These are phyloP conservation scores for Agriopis marginaria DNA, from an alignment of 2,888 invertebrate species.

Conservation along the genomic window DNA sequence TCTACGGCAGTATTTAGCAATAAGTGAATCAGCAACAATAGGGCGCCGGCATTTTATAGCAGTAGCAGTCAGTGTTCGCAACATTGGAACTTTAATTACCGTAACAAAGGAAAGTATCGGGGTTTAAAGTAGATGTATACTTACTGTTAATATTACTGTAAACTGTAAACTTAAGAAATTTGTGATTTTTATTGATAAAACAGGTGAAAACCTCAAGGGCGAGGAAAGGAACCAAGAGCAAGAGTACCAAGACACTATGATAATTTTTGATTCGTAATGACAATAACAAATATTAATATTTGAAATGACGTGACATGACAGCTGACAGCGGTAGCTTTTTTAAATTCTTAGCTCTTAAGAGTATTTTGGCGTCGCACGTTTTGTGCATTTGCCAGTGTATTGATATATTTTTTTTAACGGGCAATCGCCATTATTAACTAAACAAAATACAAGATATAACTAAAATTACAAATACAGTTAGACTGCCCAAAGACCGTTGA, in stretches of 20 bases:
- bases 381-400: too few relatives aligned
- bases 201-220: too few relatives aligned
- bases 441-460: too few relatives aligned
- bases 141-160: slow-evolving; percentile 36
- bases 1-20: slow-evolving; percentile 65
- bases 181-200: slow-evolving; percentile 6
- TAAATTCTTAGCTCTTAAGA: too few relatives aligned
- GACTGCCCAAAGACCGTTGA: too few relatives aligned
- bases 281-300: background rate
- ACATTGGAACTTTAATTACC: slow-evolving; percentile 59
- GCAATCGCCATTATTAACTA: too few relatives aligned
- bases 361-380: too few relatives aligned
- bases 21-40: slow-evolving; percentile 77
- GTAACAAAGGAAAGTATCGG: slow-evolving; percentile 6
- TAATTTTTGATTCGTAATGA: slow-evolving; percentile 2
- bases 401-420: too few relatives aligned
- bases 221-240: too few relatives aligned
- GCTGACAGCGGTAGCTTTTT: background rate
- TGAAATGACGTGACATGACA: background rate
- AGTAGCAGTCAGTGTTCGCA: slow-evolving; percentile 76
- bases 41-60: slow-evolving; percentile 78
- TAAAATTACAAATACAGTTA: too few relatives aligned
- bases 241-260: too few relatives aligned
- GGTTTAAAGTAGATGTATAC: slow-evolving; percentile 21
- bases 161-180: slow-evolving; percentile 17